Evolutionary conservation across 2,888 invertebrate species (phyloP), one percentile per base, ranked within the genome.

Genomic region (Heliconius erato): DNA sequence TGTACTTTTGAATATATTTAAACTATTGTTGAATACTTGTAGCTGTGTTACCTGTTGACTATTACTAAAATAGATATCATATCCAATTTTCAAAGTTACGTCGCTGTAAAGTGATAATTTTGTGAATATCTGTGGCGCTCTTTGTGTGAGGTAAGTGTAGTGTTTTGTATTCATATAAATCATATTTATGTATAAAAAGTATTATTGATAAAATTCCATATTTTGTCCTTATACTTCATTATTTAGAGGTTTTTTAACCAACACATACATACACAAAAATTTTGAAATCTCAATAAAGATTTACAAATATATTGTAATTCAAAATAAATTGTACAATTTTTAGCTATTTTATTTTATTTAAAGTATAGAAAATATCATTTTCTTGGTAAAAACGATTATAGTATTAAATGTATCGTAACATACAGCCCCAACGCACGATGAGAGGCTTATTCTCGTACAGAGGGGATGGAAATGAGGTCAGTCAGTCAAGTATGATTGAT

Each of bases 21-120:
- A 91, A 92, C 94, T 94, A 93, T 95, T 95, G 93, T 94, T 94
- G 86, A 91, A 92, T 91, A 94, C 94, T 94, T 92, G 89, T 91
- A 94, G 93, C 95, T 94, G 94, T 95, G 95, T 95, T 95, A 95
- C 91, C 93, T 95, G 95, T 95, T 95, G 92, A 94, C 94, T 95
- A 94, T 92, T 94, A 91, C 93, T 92, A 93, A 91, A 89, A 88
- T 91, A 88, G 87, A 91, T 91, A 92, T 91, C 92, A 89, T 92
- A 93, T 90, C 89, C 89, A 87, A 89, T 91, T 89, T 89, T 89
- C 91, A 91, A 89, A 89, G 91, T 82, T 82, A 77, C 85, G 84
- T 84, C 85, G 86, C 84, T 85, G 84, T 85, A 85, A 84, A 84
- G 84, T 80, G 59, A 79, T 74, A 78, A 44, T 54, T 74, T 54